These are phyloP conservation scores for Caenorhabditis virilis DNA, from an alignment of 2,888 invertebrate genomes.

Conservation along the genomic window DNA sequence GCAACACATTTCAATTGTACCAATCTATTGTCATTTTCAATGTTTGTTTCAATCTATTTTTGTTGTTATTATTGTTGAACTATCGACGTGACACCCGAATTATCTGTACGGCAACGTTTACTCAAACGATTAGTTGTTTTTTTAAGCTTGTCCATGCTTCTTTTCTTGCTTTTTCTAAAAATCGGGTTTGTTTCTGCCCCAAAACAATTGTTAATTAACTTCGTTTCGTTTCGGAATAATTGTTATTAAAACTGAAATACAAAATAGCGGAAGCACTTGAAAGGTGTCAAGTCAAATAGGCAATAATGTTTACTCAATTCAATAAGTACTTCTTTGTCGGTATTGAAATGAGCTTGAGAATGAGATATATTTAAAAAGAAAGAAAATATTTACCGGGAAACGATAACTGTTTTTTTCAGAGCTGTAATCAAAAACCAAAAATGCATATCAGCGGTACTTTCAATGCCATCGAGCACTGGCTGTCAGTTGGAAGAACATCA, in stretches of 20 bases:
- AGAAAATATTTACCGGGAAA: too few relatives aligned
- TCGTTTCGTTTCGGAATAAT: not conserved
- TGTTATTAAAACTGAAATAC: slow-evolving; percentile 2
- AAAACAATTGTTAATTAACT: too few relatives aligned
- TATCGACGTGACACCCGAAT: slow-evolving; percentile 33
- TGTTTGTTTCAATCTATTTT: slow-evolving; percentile 29
- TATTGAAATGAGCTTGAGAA: too few relatives aligned
- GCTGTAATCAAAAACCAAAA: slow-evolving; percentile 56
- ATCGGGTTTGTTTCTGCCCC: too few relatives aligned
- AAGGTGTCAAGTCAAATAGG: slow-evolving; percentile 43
- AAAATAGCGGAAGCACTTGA: slow-evolving; percentile 32
- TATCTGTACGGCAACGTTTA: slow-evolving; percentile 31
- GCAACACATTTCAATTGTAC: too few relatives aligned
- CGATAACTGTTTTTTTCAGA: slow-evolving; percentile 24
- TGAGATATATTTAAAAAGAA: too few relatives aligned
- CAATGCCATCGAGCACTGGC: slow-evolving; percentile 51
- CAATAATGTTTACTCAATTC: too few relatives aligned
- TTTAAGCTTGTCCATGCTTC: not conserved
- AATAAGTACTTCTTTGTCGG: too few relatives aligned
- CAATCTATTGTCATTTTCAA: not conserved
- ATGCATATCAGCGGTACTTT: slow-evolving; percentile 56
- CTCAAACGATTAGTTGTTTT: slow-evolving; percentile 10
- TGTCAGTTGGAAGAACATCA: slow-evolving; percentile 34
- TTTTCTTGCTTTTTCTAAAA: not conserved
- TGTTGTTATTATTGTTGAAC: slow-evolving; percentile 2